Conservation (phyloP, 2,113 vertebrate species). For the Ascaphus truei region DNA sequence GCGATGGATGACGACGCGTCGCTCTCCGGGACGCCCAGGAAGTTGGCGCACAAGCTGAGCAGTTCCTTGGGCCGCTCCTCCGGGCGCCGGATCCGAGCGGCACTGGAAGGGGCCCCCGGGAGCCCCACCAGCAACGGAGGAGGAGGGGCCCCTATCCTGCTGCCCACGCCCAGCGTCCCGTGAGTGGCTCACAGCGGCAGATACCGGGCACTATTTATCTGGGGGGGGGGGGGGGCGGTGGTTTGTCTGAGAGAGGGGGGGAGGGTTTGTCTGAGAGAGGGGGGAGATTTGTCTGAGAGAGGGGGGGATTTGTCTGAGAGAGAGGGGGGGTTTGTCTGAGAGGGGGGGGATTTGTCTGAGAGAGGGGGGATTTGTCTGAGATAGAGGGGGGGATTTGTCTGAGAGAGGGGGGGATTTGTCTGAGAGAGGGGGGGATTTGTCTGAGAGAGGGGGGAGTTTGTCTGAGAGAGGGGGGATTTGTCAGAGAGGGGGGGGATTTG, state of each 20-base stretch:
- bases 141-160: conserved; percentile 64
- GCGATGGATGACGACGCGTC: conserved; percentile 79
- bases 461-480: neutral
- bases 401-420: neutral
- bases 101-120: conserved; percentile 70
- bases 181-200: conserved; percentile 57
- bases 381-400: neutral
- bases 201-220: neutral
- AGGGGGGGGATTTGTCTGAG: neutral
- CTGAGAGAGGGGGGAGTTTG: neutral
- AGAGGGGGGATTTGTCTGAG: neutral
- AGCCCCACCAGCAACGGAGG: conserved; percentile 66
- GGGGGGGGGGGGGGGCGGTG: neutral
- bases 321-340: neutral
- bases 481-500: neutral
- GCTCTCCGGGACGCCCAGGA: conserved; percentile 72
- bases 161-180: conserved; percentile 76
- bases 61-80: conserved; percentile 83
- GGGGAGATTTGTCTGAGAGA: neutral
- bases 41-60: conserved; percentile 86
- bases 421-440: neutral
- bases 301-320: neutral
- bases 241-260: neutral
- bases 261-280: neutral
- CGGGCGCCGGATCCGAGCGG: conserved; percentile 73